These are phyloP conservation scores for Cremastinae sp. DNA, from an alignment of 2,888 invertebrate species.

Conservation along the genomic window DNA sequence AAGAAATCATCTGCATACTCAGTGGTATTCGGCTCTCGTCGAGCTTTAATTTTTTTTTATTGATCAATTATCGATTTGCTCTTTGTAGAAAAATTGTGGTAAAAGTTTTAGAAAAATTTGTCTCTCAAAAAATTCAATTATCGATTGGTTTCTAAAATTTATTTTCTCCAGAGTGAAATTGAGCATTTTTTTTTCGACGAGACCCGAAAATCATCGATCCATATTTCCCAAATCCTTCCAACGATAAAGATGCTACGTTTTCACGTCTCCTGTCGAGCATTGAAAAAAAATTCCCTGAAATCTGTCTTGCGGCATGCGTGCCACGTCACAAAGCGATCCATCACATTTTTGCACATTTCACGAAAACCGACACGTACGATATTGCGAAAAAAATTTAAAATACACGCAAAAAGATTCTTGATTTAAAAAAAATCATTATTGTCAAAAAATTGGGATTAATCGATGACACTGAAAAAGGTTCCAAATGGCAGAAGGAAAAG, in stretches of 20 bases:
- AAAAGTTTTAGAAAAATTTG: not conserved
- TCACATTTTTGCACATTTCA: not conserved
- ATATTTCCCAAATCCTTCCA: conserved; percentile 40
- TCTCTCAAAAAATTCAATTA: not conserved
- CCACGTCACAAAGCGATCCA: not conserved
- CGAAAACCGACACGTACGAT: too few species aligned
- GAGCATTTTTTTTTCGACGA: conserved; percentile 24
- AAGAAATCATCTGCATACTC: conserved; percentile 45
- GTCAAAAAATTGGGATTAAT: not conserved
- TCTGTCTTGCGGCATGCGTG: conserved; percentile 60
- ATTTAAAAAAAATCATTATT: not conserved
- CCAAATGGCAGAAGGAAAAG: not conserved
- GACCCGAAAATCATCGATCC: conserved; percentile 55
- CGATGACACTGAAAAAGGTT: not conserved
- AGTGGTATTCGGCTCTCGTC: conserved; percentile 50
- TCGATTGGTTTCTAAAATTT: not conserved
- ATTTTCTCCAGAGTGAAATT: not conserved
- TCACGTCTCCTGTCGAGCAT: conserved; percentile 53
- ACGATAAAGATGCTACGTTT: conserved; percentile 57
- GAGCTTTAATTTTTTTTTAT: conserved; percentile 30
- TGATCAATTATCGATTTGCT: not conserved
- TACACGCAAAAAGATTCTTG: not conserved
- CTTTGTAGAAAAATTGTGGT: too few species aligned
- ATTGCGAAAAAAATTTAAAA: not conserved
- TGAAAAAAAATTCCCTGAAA: conserved; percentile 41